Evolutionary conservation across 1,140 invertebrate species (phyloP).

Genomic region (Ceratosolen fusciceps): DNA sequence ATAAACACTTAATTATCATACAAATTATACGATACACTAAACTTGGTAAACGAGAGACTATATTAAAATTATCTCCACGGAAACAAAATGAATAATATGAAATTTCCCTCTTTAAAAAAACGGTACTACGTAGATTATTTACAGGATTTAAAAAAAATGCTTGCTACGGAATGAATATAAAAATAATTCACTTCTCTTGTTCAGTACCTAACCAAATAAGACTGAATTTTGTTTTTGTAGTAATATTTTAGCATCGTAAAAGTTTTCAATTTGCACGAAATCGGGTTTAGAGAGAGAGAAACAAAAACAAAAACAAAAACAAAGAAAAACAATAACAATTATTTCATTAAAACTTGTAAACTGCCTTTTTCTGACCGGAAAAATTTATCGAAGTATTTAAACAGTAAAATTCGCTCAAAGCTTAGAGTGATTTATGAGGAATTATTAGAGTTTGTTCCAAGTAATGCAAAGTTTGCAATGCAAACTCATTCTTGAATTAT

Average conservation of each 20-base stretch:
- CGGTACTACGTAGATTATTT: not conserved
- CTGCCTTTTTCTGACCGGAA: no score
- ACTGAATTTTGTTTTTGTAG: not conserved
- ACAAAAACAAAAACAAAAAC: no score
- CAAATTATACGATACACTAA: slow-evolving; percentile 17
- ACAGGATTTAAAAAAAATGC: slow-evolving; percentile 7
- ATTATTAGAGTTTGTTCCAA: slow-evolving; percentile 53
- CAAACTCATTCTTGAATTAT: slow-evolving; percentile 66
- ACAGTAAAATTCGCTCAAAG: slow-evolving; percentile 37
- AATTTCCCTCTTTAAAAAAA: not conserved
- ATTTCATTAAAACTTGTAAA: no score
- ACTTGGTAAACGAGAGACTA: not conserved
- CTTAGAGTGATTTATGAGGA: not conserved
- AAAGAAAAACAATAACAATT: no score
- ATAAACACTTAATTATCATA: not conserved
- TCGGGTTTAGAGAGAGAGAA: no score
- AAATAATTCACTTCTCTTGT: slow-evolving; percentile 5
- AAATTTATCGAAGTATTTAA: slow-evolving; percentile 1
- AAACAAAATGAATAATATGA: not conserved
- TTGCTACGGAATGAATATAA: slow-evolving; percentile 14
- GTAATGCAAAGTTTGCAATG: slow-evolving; percentile 65
- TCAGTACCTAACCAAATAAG: not conserved
- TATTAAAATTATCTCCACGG: not conserved
- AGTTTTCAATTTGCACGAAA: no score
- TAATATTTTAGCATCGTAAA: no score